Base-by-base conservation (phyloP, 2,888 invertebrate genomes). In the Phragmatobia fuliginosa region DNA sequence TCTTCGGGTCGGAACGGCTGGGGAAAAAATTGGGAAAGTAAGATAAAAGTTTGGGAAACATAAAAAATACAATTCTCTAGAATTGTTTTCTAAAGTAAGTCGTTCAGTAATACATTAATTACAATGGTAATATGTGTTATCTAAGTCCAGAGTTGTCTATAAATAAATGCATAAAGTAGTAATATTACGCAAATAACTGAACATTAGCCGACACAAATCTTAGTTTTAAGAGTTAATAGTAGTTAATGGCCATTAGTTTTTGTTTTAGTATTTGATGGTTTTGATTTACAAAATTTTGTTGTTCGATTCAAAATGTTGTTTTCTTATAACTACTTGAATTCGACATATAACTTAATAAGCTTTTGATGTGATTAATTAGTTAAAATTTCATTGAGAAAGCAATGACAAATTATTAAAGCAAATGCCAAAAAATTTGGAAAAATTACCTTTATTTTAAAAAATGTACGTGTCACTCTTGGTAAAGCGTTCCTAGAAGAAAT, bases 391-490 rank as follows among this genome's bases (percentile, higher is more conserved):
- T 59, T 76, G 77, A 73, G 69, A 72, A 81, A 85, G 88, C 85
- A 38, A 28, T 38, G 72, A 80, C 79, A 76, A 73, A 67, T 2
- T 65, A 62, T 56, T 89, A 82, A 85, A 87, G 83, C 78, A 18
- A 49, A 41, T 73, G 63, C 58, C 65, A 76, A 72, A 78, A 10
- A 81, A 88, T 88, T 88, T 87, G 82, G 77, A 85, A 87, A 83
- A 78, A 88, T 94, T 94, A 94, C 94, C 94, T 93, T 94, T 88
- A 75, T 90, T 95, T 96, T 97, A 97, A 96, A 96, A 98, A 96
- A 98, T 98, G 96, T 98, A 98, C 90, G 98, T 98, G 97, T 97
- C 97, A 96, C 98, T 98, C 97, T 96, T 96, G 95, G 96, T 95
- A 95, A 96, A 96, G 95, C 96, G 96, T 88, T 96, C 97, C 96